Evolutionary conservation across 1,140 invertebrate species (phyloP).

Genomic region (Panagrolaimus sp.): DNA sequence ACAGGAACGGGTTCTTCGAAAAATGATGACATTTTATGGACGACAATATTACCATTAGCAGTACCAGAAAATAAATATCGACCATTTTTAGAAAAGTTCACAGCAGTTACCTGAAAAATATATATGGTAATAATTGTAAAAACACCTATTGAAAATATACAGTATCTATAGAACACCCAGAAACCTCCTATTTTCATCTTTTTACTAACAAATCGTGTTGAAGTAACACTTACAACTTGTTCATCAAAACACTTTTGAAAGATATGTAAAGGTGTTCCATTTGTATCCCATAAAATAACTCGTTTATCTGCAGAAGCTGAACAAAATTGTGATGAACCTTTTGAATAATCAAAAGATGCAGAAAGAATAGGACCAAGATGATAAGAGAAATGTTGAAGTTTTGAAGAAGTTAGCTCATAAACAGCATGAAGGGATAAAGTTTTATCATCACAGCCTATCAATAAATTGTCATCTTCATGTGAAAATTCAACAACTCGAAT

Average conservation of each 20-base stretch:
- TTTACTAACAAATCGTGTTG: constrained; percentile 8
- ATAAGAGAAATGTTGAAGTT: background rate
- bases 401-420: background rate
- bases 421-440: background rate
- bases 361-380: background rate
- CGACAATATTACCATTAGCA: background rate
- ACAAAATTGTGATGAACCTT: background rate
- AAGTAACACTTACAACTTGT: background rate
- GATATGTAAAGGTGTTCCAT: background rate
- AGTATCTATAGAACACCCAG: no score
- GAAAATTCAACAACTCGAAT: background rate
- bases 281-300: constrained; percentile 6
- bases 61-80: background rate
- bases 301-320: constrained; percentile 1
- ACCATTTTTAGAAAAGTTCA: background rate
- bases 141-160: no score
- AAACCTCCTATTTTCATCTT: no score
- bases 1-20: background rate
- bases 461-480: background rate
- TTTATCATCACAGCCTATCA: background rate
- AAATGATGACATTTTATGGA: background rate
- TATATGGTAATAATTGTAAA: no score
- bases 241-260: background rate
- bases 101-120: background rate
- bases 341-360: background rate